Percentiles rank a stretch among this genome's conserved stretches.
These are phyloP conservation scores for Stichodactyla mertensii DNA, from an alignment of 64 coral and sea anemone species.

Conservation along the genomic window DNA sequence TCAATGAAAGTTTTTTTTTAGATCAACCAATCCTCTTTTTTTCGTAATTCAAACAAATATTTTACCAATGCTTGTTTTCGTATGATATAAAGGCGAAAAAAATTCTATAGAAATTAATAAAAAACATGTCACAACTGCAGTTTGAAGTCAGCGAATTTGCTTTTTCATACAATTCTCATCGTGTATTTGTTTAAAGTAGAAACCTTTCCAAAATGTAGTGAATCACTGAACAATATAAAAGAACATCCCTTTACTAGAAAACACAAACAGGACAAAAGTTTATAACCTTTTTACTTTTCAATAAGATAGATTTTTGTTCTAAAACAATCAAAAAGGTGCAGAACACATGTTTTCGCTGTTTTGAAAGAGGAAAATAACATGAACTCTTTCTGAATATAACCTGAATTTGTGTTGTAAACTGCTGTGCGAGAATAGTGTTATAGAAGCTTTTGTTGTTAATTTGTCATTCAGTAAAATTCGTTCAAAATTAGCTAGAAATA, in stretches of 20 bases:
- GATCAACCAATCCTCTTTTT: too few species aligned
- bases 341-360: neutral
- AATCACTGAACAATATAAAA: neutral
- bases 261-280: neutral
- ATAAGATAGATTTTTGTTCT: slow-evolving; percentile 5
- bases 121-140: neutral
- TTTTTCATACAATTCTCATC: neutral
- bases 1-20: too few species aligned
- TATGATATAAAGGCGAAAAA: too few species aligned
- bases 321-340: slow-evolving; percentile 6
- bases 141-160: neutral
- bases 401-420: neutral
- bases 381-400: neutral
- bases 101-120: too few species aligned
- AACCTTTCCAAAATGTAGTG: neutral
- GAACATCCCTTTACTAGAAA: slow-evolving; percentile 2
- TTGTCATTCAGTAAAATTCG: neutral
- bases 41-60: too few species aligned
- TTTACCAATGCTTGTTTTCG: neutral
- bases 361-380: neutral
- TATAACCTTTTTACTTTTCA: neutral
- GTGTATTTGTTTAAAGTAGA: neutral
- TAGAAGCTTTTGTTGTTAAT: neutral
- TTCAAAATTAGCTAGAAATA: neutral
- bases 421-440: neutral